Percentiles rank a stretch among this genome's conserved stretches.
phyloP scores from a whole-genome alignment of 2,113 vertebrate species.

The Sceloporus tristichus region DNA sequence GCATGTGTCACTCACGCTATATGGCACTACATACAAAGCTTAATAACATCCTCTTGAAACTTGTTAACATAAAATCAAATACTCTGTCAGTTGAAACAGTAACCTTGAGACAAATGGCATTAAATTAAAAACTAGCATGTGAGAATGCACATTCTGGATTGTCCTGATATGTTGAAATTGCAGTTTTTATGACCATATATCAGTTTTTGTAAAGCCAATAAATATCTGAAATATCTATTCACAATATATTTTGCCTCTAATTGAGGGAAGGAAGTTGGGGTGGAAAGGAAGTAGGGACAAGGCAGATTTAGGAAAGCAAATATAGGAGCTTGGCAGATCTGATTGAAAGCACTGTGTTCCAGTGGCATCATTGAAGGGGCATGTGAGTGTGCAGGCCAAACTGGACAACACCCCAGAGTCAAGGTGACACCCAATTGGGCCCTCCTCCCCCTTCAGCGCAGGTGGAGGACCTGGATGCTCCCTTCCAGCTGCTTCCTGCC shows the following conservation, averaged over 20 bases:
- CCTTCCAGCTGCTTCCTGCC: too few species aligned
- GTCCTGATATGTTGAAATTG: not conserved
- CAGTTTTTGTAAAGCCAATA: not conserved
- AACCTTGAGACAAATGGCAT: constrained; percentile 12
- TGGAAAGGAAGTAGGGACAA: not conserved
- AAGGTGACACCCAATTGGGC: too few species aligned
- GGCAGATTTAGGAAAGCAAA: not conserved
- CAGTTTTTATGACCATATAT: not conserved
- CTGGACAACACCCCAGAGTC: too few species aligned
- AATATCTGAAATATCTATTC: constrained; percentile 4
- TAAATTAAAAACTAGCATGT: constrained; percentile 19
- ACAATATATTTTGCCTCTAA: not conserved
- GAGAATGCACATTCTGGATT: not conserved
- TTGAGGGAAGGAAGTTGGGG: not conserved
- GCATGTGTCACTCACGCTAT: not conserved
- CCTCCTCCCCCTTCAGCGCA: too few species aligned
- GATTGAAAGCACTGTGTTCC: not conserved
- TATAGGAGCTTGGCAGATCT: not conserved
- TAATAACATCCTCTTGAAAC: not conserved
- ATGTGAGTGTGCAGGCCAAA: too few species aligned
- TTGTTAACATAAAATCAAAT: constrained; percentile 18
- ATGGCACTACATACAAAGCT: not conserved
- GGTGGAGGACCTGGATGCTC: too few species aligned
- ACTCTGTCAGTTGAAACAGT: not conserved
- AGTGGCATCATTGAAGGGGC: not conserved